Evolutionary conservation across 1,140 invertebrate species (phyloP).

Genomic region (Drosophila orosa): DNA sequence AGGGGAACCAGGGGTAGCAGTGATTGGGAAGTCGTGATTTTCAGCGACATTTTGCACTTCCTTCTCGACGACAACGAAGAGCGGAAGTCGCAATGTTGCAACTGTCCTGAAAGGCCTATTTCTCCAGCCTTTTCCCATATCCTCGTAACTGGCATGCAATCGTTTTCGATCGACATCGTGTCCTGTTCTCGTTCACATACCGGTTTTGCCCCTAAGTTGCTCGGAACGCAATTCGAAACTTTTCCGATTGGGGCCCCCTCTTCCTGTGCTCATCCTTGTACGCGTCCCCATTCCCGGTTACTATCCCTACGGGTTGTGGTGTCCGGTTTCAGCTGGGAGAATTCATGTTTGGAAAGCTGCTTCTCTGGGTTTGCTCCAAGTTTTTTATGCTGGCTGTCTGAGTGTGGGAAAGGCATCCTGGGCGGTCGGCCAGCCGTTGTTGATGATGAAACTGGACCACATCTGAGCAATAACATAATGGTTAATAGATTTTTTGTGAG

Average conservation of each 20-base stretch:
- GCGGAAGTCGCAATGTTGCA: constrained; percentile 73
- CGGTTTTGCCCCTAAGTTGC: constrained; percentile 59
- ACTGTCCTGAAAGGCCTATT: constrained; percentile 38
- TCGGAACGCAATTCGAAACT: constrained; percentile 69
- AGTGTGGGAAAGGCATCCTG: constrained; percentile 20
- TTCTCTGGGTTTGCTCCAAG: constrained; percentile 18
- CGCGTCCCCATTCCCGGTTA: constrained; percentile 9
- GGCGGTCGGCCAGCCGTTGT: constrained; percentile 33
- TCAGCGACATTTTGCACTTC: constrained; percentile 74
- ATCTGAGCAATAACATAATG: not conserved
- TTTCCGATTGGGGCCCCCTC: constrained; percentile 39
- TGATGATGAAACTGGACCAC: constrained; percentile 5
- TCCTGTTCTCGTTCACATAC: constrained; percentile 43
- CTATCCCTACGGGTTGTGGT: constrained; percentile 53
- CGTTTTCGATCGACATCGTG: constrained; percentile 41
- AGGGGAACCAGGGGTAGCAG: not conserved
- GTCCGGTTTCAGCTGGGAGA: constrained; percentile 61
- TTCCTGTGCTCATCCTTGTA: constrained; percentile 32
- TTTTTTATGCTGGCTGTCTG: constrained; percentile 41
- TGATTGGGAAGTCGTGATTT: constrained; percentile 59
- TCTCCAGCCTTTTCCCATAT: not conserved
- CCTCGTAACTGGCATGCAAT: constrained; percentile 63
- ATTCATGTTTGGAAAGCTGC: constrained; percentile 40
- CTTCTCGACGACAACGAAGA: constrained; percentile 36
- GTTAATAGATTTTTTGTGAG: not conserved